Evolutionary conservation across 2,113 vertebrate genomes (phyloP).

Genomic region (Ceyx margarethae): DNA sequence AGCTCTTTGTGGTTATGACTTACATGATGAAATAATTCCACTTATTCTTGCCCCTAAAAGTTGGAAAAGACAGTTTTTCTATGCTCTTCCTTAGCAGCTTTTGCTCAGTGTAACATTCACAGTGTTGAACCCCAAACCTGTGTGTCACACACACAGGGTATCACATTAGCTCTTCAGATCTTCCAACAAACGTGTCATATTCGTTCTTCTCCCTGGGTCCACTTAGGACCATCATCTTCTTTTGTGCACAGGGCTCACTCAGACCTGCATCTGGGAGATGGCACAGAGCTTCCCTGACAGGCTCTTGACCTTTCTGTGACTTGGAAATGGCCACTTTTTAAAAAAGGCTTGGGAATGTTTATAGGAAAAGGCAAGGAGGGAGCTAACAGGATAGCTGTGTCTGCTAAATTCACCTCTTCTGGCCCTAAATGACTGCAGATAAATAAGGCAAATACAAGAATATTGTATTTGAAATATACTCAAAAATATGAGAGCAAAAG

Average conservation of each 20-base stretch:
- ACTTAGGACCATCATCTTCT: not conserved
- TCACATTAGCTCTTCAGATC: not conserved
- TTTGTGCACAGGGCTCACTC: not conserved
- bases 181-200: not conserved
- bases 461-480: not conserved
- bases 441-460: slow-evolving; percentile 1
- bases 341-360: not conserved
- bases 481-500: slow-evolving; percentile 18
- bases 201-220: not conserved
- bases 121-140: not conserved
- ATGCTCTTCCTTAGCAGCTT: not conserved
- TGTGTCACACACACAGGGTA: fast-evolving
- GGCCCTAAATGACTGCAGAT: not conserved
- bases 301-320: not conserved
- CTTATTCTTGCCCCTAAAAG: not conserved
- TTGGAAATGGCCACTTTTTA: not conserved
- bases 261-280: not conserved
- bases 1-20: not conserved
- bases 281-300: fast-evolving
- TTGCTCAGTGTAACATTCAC: not conserved
- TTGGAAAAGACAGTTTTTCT: not conserved
- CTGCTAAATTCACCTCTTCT: not conserved
- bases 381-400: not conserved
- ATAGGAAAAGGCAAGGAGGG: not conserved
- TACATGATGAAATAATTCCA: not conserved